Percentiles rank a stretch among this genome's conserved stretches.
These are phyloP conservation scores for Dufourea novaeangliae DNA, from an alignment of 1,140 invertebrate species.

Conservation along the genomic window DNA sequence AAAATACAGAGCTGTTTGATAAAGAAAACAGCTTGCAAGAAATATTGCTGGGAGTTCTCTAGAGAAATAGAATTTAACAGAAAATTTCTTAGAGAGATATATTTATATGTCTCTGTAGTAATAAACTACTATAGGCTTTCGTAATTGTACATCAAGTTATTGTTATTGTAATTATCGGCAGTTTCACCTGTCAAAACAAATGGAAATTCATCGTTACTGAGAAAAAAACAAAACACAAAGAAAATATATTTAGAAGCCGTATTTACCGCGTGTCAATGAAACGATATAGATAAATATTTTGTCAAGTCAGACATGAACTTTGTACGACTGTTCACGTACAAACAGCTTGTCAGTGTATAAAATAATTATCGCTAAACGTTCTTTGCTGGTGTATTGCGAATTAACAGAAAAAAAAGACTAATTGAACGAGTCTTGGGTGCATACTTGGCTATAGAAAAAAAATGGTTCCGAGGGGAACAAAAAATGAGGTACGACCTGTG, in stretches of 20 bases:
- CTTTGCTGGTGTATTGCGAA: neutral
- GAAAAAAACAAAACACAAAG: neutral
- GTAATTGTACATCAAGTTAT: neutral
- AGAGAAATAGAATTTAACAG: neutral
- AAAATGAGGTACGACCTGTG: neutral
- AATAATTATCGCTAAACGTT: neutral
- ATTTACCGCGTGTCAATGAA: neutral
- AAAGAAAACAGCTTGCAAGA: neutral
- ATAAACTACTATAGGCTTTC: neutral
- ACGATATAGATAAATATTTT: neutral
- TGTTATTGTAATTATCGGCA: neutral
- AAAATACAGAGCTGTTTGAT: neutral
- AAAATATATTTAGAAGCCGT: neutral
- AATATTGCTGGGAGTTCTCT: neutral
- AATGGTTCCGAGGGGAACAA: neutral
- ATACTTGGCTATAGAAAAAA: neutral
- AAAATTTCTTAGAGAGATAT: neutral
- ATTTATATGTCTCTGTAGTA: neutral
- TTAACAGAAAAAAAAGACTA: neutral
- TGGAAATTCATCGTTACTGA: neutral
- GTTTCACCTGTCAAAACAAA: neutral
- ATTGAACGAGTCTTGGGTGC: neutral
- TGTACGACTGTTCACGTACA: neutral
- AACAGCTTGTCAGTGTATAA: neutral
- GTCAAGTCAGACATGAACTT: conserved; percentile 15